Percentiles rank a stretch among this genome's conserved stretches.
Conservation (phyloP, 2,888 invertebrate genomes). For the Acleris holmiana region DNA sequence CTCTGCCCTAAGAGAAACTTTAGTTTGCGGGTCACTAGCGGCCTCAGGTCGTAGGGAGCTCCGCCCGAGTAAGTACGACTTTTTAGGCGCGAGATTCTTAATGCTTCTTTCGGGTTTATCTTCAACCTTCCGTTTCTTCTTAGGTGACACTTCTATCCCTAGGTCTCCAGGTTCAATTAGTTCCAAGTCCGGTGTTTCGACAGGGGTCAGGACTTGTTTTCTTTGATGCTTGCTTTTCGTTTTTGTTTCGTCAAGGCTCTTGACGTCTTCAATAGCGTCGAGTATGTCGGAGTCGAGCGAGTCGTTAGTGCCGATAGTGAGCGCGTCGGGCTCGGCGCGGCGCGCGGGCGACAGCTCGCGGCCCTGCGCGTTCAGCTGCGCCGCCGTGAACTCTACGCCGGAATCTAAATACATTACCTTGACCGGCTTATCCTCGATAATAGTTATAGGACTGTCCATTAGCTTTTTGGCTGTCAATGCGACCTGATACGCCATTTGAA, state of each 20-base stretch:
- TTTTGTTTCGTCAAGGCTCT: slow-evolving; percentile 62
- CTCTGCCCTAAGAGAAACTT: slow-evolving; percentile 51
- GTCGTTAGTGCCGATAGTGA: slow-evolving; percentile 56
- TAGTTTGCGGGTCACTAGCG: slow-evolving; percentile 39
- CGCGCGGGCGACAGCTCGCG: slow-evolving; percentile 67
- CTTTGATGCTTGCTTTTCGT: slow-evolving; percentile 75
- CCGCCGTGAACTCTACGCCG: slow-evolving; percentile 58
- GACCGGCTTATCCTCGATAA: slow-evolving; percentile 78
- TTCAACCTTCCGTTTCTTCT: slow-evolving; percentile 71
- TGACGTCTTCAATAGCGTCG: slow-evolving; percentile 57
- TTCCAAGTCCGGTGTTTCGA: slow-evolving; percentile 74
- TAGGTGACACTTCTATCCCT: slow-evolving; percentile 65
- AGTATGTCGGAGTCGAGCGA: slow-evolving; percentile 65
- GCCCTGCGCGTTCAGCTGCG: slow-evolving; percentile 67
- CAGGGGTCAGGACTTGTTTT: slow-evolving; percentile 79
- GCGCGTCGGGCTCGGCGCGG: slow-evolving; percentile 47
- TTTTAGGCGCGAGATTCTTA: slow-evolving; percentile 69
- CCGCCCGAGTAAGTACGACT: slow-evolving; percentile 71
- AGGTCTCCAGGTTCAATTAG: slow-evolving; percentile 73
- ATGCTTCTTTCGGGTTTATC: slow-evolving; percentile 62
- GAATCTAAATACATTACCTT: slow-evolving; percentile 74
- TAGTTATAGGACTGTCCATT: slow-evolving; percentile 65
- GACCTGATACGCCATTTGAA: slow-evolving; percentile 74
- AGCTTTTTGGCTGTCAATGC: slow-evolving; percentile 71
- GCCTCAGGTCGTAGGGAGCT: slow-evolving; percentile 51